Evolutionary conservation across 2,113 vertebrate genomes (phyloP), one percentile per base, ranked within the genome.

Genomic region (Hiodon tergisus): DNA sequence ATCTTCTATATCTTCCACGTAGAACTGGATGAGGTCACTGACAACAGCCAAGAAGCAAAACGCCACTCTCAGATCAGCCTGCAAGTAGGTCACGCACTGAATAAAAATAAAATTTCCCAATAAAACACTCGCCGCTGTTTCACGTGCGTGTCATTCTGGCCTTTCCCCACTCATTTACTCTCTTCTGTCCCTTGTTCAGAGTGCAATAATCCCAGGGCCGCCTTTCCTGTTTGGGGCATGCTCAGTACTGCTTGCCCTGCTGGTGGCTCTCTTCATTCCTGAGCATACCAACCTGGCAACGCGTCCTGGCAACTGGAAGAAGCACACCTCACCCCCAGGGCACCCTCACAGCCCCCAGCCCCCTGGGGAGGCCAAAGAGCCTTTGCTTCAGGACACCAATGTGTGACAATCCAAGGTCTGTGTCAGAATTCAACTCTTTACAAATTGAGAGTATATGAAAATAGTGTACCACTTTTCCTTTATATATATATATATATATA

Each of bases 1-100:
- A 95, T 95, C 86, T 95, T 95, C 88, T 95, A 94, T 78, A 95
- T 95, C 72, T 95, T 95, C 81, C 94, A 95, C 0, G 94, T 95
- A 66, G 94, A 95, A 80, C 81, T 95, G 77, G 90, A 92, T 76
- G 92, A 94, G 79, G 81, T 93, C 76, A 89, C 92, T 55, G 90
- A 92, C 71, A 80, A 85, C 2, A 79, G 82, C 47, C 1, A 73
- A 69, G 79, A 83, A 69, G 67, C 87, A 0, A 89, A 89, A 1
- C 91, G 87, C 81, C 92, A 88, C 48, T 83, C 88, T 73, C 87
- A 91, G 62, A 77, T 60, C 48, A 70, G 69, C 8, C 82, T 81
- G 67, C 81, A 83, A 77, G 84, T 81, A 47, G 9, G 46, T 9
- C 10, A 13, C 50, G 50, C 46, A 4, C 48, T 67, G 1, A 13